Conservation (phyloP, 2,113 vertebrate genomes). For the Mixornis gularis region DNA sequence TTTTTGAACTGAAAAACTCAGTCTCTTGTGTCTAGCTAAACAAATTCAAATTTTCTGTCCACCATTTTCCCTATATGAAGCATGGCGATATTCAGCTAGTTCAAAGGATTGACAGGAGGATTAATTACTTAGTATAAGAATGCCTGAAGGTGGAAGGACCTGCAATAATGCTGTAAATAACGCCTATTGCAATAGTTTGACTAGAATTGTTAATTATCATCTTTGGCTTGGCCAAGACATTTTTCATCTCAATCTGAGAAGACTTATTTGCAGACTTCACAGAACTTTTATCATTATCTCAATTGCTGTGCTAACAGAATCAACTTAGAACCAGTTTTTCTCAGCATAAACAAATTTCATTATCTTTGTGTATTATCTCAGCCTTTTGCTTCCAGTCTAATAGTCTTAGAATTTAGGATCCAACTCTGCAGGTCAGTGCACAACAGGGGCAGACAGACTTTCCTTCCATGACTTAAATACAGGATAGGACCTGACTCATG, state of each 20-base stretch:
- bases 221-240: not conserved
- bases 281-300: not conserved
- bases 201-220: not conserved
- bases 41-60: not conserved
- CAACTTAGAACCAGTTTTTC: not conserved
- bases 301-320: not conserved
- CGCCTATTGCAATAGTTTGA: not conserved
- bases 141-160: not conserved
- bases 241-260: not conserved
- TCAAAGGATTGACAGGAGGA: not conserved
- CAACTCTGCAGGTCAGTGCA: not conserved
- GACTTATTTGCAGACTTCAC: not conserved
- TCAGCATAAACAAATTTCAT: not conserved
- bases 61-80: not conserved
- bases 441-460: not conserved
- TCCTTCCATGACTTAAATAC: not conserved
- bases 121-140: not conserved
- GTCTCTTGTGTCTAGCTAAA: not conserved
- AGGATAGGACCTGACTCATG: not conserved
- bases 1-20: not conserved
- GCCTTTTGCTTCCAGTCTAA: not conserved
- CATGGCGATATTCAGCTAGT: not conserved
- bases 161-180: not conserved
- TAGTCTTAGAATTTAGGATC: not conserved
- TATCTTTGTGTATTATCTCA: not conserved